Evolutionary conservation across 2,797 vertebrate species (phyloP), one percentile per base, ranked within the genome.

Genomic region (Poecilia picta): DNA sequence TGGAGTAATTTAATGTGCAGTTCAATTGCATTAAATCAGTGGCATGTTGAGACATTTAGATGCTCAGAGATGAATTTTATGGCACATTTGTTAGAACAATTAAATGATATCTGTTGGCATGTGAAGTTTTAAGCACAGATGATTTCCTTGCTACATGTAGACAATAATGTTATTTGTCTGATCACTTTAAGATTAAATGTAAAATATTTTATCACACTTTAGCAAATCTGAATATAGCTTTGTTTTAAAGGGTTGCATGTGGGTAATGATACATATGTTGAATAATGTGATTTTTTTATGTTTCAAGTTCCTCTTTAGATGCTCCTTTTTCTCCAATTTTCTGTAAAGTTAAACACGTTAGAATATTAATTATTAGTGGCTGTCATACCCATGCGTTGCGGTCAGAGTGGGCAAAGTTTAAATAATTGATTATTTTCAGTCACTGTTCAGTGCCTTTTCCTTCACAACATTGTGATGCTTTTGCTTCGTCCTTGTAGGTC

Each of bases 401-500:
- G 25, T 68, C 36, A 68, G 33, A 41, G 36, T 41, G 8, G 64
- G 8, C 23, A 23, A 41, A 5, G 20, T 41, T 25, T 12, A 41
- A 68, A 36, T 41, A 41, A 41, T 20, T 51, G 49, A 20, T 51
- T 23, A 2, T 23, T 51, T 51, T 51, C 49, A 23, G 49, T 51
- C 18, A 51, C 20, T 20, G 59, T 20, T 33, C 16, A 20, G 64
- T 39, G 33, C 36, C 8, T 68, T 68, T 68, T 68, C 10, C 36
- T 68, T 68, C 0, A 11, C 36, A 68, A 36, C 15, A 64, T 57
- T 1, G 49, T 53, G 10, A 68, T 46, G 12, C 46, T 59, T 75
- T 20, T 76, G 12, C 72, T 77, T 47, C 74, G 47, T 74, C 83
- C 51, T 43, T 78, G 80, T 94, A 99, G 98, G 94, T 95, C 72